Evolutionary conservation across 1,140 invertebrate species (phyloP), one percentile per base, ranked within the genome.

Genomic region (Aphis craccivora): DNA sequence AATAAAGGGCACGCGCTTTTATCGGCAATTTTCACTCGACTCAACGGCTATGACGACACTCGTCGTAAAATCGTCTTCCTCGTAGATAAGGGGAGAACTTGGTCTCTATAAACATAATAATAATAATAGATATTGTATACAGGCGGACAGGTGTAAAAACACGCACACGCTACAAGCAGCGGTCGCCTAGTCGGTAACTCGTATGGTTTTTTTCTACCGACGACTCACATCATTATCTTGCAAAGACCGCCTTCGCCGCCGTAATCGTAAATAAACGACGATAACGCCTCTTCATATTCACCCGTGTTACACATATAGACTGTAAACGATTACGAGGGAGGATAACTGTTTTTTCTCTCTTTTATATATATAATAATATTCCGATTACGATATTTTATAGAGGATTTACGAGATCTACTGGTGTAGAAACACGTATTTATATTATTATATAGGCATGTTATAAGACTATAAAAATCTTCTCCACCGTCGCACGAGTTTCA

Each of bases 1-100:
- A 81, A 30, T 43, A 53, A 91, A 67, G 40, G 20, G 5, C 30
- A 81, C 14, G 43, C 30, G 22, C 2, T 92, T 92, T 92, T 92
- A 92, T 92, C 76, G 91, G 23, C n/a, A 25, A 35, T 92, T 45
- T 92, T 83, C 88, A n/a, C 87, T 88, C 87, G 48, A n/a, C 37
- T 37, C 3, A 37, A 88, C 43, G 40, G 14, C 87, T 7, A 88
- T 18, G n/a, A 88, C 30, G n/a, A 35, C n/a, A n/a, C 45, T 88
- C 45, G 48, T 88, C 87, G 87, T 88, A 88, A 87, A 87, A 87
- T 48, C 37, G 8, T 84, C 86, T 48, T 37, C 23, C 9, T 40
- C 37, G 37, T 43, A 40, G 83, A 84, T 84, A 84, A 43, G 22
- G 22, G 37, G 20, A 23, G 81, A 40, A 23, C n/a, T n/a, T 25